Evolutionary conservation across 2,113 vertebrate genomes (phyloP), one percentile per base, ranked within the genome.

Genomic region (Megaceryle torquata): DNA sequence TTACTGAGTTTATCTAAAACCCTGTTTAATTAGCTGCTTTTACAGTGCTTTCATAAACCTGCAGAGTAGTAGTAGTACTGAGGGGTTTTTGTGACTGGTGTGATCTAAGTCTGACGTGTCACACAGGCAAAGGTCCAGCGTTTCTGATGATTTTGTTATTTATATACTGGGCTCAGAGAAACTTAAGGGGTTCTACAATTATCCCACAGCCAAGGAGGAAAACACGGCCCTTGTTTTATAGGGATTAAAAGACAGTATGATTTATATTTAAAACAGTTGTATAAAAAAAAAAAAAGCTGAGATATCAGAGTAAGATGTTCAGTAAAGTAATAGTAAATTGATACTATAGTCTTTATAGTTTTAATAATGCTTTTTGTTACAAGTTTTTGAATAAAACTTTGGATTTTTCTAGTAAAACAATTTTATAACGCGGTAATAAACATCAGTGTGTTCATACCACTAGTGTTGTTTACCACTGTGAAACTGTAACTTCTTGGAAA

Each of bases 51-150:
- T 79, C 41, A 9, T 54, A 15, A 74, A 65, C 10, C 33, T 67
- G 37, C 25, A 2, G 4, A 16, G 50, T 8, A 44, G n/a, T 41
- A 51, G 57, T 44, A 39, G 67, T 41, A 14, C 61, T n/a, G 80
- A 75, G 57, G 29, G 7, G 48, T 19, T 90, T 43, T 46, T 41
- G 41, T 7, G n/a, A 4, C 24, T 51, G 43, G 24, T 64, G 39
- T 88, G 77, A 92, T 82, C 59, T 11, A 82, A 71, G 75, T 39
- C 19, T 96, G 95, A 96, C 83, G 92, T 96, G 95, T 95, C 95
- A 75, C 56, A 3, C n/a, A 61, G 87, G 74, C 72, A 26, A 74
- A 81, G 61, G 83, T 76, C 72, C 87, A 35, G 2, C 24, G 35
- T 44, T 61, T 35, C 26, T 56, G 43, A 3, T 41, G 35, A 1